Conservation (phyloP, 2,113 vertebrate species). For the Eurystomus gularis region DNA sequence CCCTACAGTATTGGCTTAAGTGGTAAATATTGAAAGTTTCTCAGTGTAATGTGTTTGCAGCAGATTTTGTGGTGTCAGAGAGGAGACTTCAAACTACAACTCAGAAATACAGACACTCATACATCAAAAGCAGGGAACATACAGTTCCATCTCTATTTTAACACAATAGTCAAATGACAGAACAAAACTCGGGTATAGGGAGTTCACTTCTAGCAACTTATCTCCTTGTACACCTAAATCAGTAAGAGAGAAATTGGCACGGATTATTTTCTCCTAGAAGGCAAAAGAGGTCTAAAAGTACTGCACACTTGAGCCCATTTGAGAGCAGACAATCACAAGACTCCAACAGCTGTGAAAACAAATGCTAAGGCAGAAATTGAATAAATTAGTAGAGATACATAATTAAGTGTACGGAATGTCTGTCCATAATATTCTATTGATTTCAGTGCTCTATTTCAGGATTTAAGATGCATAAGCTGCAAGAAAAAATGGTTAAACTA, state of each 20-base stretch:
- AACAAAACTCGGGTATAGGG: not conserved
- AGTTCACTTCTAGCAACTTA: constrained; percentile 1
- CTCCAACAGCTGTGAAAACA: not conserved
- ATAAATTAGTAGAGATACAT: not conserved
- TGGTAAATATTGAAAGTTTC: not conserved
- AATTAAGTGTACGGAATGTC: not conserved
- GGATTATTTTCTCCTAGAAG: not conserved
- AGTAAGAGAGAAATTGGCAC: not conserved
- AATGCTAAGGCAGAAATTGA: not conserved
- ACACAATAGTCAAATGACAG: not conserved
- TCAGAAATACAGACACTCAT: not conserved
- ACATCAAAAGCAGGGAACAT: not conserved
- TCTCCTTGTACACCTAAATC: not conserved
- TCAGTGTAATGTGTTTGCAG: not conserved
- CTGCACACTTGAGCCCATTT: not conserved
- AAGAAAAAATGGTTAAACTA: not conserved
- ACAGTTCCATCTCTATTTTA: not conserved
- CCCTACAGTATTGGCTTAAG: not conserved
- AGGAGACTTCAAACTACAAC: not conserved
- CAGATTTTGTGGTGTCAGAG: not conserved
- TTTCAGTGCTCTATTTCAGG: not conserved
- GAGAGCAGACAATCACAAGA: not conserved
- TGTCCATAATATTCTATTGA: not conserved
- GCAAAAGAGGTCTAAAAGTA: not conserved
- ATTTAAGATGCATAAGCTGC: not conserved